Evolutionary conservation across 1,140 invertebrate species (phyloP).

Genomic region (Leptestheria dahalacensis): DNA sequence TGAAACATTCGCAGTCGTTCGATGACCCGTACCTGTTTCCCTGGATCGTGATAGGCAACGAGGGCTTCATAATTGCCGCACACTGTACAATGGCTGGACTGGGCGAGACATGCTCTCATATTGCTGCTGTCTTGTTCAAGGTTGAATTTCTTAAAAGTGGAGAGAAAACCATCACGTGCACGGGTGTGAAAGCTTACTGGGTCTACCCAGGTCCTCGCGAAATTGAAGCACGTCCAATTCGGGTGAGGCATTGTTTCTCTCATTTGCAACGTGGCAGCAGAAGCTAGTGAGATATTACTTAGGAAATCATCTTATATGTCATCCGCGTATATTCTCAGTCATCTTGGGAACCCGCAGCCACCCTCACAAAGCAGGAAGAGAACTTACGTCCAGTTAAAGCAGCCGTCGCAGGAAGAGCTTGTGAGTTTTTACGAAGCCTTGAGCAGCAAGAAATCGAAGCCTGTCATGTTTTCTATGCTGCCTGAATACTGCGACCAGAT

Average conservation of each 20-base stretch:
- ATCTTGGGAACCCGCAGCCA: not conserved
- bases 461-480: not conserved
- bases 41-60: not conserved
- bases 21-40: not conserved
- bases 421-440: not conserved
- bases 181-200: not conserved
- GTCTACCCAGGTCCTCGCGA: not conserved
- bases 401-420: not conserved
- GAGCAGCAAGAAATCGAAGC: not conserved
- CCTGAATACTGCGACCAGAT: not conserved
- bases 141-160: not conserved
- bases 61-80: not conserved
- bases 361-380: not conserved
- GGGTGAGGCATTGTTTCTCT: too few species aligned
- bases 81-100: not conserved
- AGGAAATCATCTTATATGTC: too few species aligned
- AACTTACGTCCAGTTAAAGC: not conserved
- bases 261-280: not conserved
- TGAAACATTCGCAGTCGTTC: not conserved
- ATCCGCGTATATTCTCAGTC: not conserved
- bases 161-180: not conserved
- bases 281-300: too few species aligned
- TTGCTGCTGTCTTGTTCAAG: not conserved
- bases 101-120: not conserved
- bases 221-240: not conserved